A percentile compares a stretch with the other conserved stretches of the same genome.
phyloP scores from a whole-genome alignment of 1,140 invertebrate genomes.

The Dendrolimus punctatus region DNA sequence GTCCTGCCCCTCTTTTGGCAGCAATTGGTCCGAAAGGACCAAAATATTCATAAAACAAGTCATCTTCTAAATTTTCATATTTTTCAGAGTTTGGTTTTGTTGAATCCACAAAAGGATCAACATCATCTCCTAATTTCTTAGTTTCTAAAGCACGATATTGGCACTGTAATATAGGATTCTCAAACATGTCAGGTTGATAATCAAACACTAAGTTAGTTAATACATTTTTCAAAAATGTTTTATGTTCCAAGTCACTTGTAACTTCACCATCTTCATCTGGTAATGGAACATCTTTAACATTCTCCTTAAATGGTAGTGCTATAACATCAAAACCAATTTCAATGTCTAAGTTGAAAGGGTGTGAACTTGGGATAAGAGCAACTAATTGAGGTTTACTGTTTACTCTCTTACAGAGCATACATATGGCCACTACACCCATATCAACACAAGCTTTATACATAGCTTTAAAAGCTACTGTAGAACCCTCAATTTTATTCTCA shows the following conservation, averaged over 20 bases:
- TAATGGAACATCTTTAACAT: conserved; percentile 39
- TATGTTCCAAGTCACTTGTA: conserved; percentile 27
- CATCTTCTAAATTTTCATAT: conserved; percentile 36
- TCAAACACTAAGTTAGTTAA: conserved; percentile 38
- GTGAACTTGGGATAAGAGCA: conserved; percentile 40
- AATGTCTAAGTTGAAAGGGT: conserved; percentile 39
- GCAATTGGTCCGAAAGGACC: conserved; percentile 41
- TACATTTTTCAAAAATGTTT: conserved; percentile 42
- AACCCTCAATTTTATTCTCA: conserved; percentile 56
- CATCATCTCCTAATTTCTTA: conserved; percentile 44
- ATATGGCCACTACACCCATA: conserved; percentile 44
- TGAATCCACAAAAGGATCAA: conserved; percentile 49
- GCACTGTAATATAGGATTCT: conserved; percentile 50
- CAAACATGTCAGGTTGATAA: conserved; percentile 55
- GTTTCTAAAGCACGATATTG: conserved; percentile 48
- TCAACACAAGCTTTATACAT: conserved; percentile 52
- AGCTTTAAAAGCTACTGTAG: conserved; percentile 51
- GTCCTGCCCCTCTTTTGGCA: conserved; percentile 27
- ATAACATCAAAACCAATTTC: conserved; percentile 61
- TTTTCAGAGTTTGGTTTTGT: conserved; percentile 31
- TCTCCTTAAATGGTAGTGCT: conserved; percentile 52
- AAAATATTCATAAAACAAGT: conserved; percentile 59
- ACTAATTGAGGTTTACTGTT: conserved; percentile 52
- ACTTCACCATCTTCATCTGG: conserved; percentile 29
- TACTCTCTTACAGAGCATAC: conserved; percentile 46